Conservation (phyloP, 64 coral and sea anemone genomes). For the Dendronephthya gigantea region DNA sequence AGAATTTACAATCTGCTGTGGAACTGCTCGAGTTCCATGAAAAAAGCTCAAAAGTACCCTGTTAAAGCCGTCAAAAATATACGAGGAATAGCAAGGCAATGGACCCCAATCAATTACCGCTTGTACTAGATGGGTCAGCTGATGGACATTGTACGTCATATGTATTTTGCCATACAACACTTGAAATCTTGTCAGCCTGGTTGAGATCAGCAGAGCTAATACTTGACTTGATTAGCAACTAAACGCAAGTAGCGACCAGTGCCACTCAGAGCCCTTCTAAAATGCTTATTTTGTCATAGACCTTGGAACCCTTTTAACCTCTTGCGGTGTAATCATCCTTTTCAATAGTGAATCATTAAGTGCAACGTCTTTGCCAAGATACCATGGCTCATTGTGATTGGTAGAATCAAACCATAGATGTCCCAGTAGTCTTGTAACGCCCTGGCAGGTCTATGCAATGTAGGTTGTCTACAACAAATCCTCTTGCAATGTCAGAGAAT, state of each 20-base stretch:
- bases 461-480: constrained; percentile 16
- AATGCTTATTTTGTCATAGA: not conserved
- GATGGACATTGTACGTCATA: constrained; percentile 16
- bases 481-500: constrained; percentile 4
- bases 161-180: no score
- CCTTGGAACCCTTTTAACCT: not conserved
- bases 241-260: constrained; percentile 1
- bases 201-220: not conserved
- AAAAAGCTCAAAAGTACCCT: not conserved
- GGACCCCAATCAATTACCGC: not conserved
- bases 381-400: not conserved
- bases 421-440: not conserved
- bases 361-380: not conserved
- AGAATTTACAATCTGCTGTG: not conserved
- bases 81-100: not conserved
- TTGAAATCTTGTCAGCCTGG: not conserved
- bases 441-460: constrained; percentile 6
- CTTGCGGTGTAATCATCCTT: not conserved
- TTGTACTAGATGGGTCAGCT: not conserved
- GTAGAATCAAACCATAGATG: not conserved
- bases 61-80: constrained; percentile 9
- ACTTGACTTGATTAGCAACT: not conserved
- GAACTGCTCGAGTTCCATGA: constrained; percentile 10
- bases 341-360: not conserved
- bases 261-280: constrained; percentile 10